Conservation (phyloP, 2,797 vertebrate species). For the Clangula hyemalis region DNA sequence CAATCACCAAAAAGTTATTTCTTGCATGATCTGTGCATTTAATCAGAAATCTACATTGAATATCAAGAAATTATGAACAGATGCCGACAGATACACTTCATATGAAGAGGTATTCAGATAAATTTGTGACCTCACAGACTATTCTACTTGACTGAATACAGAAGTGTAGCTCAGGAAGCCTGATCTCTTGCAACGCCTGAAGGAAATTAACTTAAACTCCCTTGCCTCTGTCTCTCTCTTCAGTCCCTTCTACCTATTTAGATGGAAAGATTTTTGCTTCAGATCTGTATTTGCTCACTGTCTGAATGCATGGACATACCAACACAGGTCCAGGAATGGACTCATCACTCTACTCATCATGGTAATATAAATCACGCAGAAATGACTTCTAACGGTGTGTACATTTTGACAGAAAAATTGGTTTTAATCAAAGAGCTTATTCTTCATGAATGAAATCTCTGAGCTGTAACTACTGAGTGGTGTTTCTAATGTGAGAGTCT, state of each 20-base stretch:
- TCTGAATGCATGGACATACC: background rate
- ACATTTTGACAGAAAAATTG: background rate
- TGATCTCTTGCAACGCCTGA: background rate
- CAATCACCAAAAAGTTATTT: background rate
- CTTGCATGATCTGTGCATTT: background rate
- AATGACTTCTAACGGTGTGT: accelerated
- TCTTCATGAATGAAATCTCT: background rate
- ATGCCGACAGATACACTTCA: background rate
- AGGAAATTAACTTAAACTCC: background rate
- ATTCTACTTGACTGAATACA: background rate
- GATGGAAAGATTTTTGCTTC: background rate
- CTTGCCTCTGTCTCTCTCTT: background rate
- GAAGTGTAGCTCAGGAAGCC: background rate
- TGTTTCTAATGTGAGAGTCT: background rate
- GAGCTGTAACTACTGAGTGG: background rate
- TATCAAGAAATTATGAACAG: background rate
- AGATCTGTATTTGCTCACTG: background rate
- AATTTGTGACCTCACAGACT: background rate
- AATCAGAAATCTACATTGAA: background rate
- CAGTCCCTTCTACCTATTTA: background rate
- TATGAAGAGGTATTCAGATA: background rate
- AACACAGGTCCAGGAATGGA: background rate
- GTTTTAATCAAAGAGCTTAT: background rate
- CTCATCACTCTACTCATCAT: background rate
- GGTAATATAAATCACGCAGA: background rate